A percentile compares a stretch with the other conserved stretches of the same genome.
phyloP scores from a whole-genome alignment of 2,797 vertebrate genomes.

The Gobio occitaniae region DNA sequence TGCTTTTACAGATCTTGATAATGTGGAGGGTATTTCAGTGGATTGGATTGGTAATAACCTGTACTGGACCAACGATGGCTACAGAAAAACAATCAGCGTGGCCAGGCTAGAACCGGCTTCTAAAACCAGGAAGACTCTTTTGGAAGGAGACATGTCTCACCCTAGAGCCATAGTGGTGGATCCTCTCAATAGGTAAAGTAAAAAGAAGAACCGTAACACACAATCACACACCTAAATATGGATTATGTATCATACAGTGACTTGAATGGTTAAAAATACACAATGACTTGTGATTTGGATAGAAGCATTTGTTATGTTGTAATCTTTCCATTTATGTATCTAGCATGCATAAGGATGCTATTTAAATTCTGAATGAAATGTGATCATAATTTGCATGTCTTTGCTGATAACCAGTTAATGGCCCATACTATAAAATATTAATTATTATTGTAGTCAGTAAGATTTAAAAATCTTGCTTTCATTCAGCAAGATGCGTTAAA shows the following conservation, averaged over 20 bases:
- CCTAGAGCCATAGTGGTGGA: slow-evolving; percentile 97
- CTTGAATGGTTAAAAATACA: background rate
- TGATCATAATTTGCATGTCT: too few relatives aligned
- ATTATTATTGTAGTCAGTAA: too few relatives aligned
- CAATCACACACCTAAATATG: background rate
- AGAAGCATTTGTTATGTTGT: background rate
- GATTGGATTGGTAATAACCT: slow-evolving; percentile 99
- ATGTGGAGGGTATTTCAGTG: slow-evolving; percentile 97
- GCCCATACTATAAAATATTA: too few relatives aligned
- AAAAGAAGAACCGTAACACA: background rate
- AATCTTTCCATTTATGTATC: background rate
- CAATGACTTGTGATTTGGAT: background rate
- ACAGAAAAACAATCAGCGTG: slow-evolving; percentile 94
- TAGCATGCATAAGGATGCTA: too few relatives aligned
- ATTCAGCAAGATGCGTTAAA: background rate
- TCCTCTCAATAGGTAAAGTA: slow-evolving; percentile 91
- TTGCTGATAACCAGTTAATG: too few relatives aligned
- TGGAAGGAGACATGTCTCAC: slow-evolving; percentile 98
- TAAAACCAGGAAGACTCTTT: slow-evolving; percentile 91
- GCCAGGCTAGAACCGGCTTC: slow-evolving; percentile 91
- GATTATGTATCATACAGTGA: background rate
- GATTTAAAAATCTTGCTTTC: background rate
- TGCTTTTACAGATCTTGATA: slow-evolving; percentile 88
- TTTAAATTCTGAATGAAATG: too few relatives aligned
- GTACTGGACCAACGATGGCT: slow-evolving; percentile 98